Evolutionary conservation across 1,140 invertebrate species (phyloP).

Genomic region (Steinernema feltiae): DNA sequence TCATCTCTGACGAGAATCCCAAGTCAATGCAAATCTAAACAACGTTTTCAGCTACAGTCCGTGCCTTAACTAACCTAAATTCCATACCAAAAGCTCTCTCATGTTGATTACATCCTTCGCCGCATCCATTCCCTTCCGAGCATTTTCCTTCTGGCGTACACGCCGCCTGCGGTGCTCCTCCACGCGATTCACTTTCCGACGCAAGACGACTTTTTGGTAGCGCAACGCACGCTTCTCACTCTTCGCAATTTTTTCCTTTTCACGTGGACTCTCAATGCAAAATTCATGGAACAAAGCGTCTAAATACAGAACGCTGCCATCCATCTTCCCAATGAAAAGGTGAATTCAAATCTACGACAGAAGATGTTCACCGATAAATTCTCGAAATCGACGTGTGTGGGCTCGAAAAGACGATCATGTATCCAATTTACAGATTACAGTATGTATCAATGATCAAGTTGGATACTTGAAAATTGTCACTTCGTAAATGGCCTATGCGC

Average conservation of each 20-base stretch:
- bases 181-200: not conserved
- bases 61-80: not conserved
- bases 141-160: not conserved
- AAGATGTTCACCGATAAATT: too few relatives aligned
- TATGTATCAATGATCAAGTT: too few relatives aligned
- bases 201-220: not conserved
- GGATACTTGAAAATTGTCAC: too few relatives aligned
- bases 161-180: not conserved
- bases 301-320: not conserved
- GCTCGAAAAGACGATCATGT: too few relatives aligned
- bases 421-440: too few relatives aligned
- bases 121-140: too few relatives aligned
- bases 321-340: not conserved
- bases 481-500: too few relatives aligned
- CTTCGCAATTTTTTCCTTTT: not conserved
- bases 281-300: not conserved
- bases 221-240: not conserved
- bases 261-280: not conserved
- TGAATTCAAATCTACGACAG: not conserved
- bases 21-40: not conserved
- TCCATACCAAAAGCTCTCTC: not conserved
- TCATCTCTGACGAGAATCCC: not conserved
- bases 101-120: not conserved
- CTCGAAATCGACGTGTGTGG: too few relatives aligned
- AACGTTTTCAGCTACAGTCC: too few relatives aligned